Base-by-base conservation (phyloP, 37 sponge, comb jelly and placozoan genomes). In the Mnemiopsis leidyi region DNA sequence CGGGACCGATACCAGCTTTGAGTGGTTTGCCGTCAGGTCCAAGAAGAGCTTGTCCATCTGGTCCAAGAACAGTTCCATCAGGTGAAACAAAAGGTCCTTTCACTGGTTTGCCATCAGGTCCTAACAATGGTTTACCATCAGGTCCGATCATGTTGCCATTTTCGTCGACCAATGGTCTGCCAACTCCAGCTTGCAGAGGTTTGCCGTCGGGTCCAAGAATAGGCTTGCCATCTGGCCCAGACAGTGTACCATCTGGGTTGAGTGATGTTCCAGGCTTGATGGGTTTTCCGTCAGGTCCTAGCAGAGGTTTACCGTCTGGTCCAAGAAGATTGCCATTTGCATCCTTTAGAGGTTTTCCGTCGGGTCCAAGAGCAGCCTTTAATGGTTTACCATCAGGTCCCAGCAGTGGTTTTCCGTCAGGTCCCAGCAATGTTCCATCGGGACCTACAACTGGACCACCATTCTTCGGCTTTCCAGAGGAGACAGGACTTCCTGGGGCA, bases 351-450 rank as follows among this genome's bases (percentile, higher is more conserved):
- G 90, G 90, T 85, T 26, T 38, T n/a, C 75, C 75, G 30, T 71
- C 75, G 20, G 75, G 75, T 23, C 90, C 90, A 85, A 85, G 36
- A 21, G 36, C 79, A 33, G 79, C 79, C 25, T 39, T 35, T 0
- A 85, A 61, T 23, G 90, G 90, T 25, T 85, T 85, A 5, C 90
- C 90, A 85, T 85, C 90, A 32, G 90, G 90, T 39, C 90, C 90
- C 3, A 85, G 90, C 33, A 85, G 48, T 23, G 90, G 90, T 37
- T 85, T 85, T 3, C 90, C 90, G 39, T 85, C 90, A 38, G 90
- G 90, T 85, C 90, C 90, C 9, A 85, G 28, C 25, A 85, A n/a
- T 7, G 36, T 23, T 24, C 61, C 90, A 77, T 77, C 79, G 23
- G 90, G 90, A 29, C 32, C 90, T 9, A 85, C 35, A 23, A 33